Conservation (phyloP, 2,113 vertebrate species). For the Parotia lawesii region DNA sequence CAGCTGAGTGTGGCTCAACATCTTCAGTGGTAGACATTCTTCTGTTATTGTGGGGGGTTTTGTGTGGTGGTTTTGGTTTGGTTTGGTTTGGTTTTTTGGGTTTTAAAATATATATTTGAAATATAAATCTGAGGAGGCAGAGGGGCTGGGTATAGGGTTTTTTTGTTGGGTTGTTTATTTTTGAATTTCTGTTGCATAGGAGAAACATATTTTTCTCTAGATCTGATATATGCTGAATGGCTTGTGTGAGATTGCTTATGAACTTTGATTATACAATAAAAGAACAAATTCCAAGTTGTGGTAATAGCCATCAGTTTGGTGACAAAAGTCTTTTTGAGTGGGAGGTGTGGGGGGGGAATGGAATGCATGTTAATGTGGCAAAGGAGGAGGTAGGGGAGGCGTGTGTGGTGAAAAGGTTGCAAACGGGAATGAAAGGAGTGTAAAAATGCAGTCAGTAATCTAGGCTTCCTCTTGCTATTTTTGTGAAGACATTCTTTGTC, state of each 20-base stretch:
- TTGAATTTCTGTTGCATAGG: background rate
- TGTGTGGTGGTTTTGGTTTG: background rate
- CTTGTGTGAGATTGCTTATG: slow-evolving; percentile 31
- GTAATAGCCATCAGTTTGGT: slow-evolving; percentile 27
- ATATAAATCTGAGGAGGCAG: background rate
- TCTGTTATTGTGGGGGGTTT: background rate
- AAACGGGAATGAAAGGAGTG: background rate
- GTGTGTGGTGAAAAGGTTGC: background rate
- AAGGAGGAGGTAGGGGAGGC: slow-evolving; percentile 30
- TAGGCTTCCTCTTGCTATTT: slow-evolving; percentile 14
- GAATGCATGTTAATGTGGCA: slow-evolving; percentile 34
- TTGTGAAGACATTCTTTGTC: background rate
- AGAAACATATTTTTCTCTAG: background rate
- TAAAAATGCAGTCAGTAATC: slow-evolving; percentile 29
- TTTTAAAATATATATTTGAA: background rate
- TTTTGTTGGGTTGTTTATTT: background rate
- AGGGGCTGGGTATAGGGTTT: background rate
- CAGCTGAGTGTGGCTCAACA: background rate
- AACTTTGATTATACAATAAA: slow-evolving; percentile 57
- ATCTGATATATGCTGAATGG: background rate
- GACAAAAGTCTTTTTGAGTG: slow-evolving; percentile 1
- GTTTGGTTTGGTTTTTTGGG: background rate
- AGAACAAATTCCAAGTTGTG: slow-evolving; percentile 39
- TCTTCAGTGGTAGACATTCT: background rate
- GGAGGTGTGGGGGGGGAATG: background rate